Base-by-base conservation (phyloP, 2,888 invertebrate species). In the Caenorhabditis plicata region DNA sequence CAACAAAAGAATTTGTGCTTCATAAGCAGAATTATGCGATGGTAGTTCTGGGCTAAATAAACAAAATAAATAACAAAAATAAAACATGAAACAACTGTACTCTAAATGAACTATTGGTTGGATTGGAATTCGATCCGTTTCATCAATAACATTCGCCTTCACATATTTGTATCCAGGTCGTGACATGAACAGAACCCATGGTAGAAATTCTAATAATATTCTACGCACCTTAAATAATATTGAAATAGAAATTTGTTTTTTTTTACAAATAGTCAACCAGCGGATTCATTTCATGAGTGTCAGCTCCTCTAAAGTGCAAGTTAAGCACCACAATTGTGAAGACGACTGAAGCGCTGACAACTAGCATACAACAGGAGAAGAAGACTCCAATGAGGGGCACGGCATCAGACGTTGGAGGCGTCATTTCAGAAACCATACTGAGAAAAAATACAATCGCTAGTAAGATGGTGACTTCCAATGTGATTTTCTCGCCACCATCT, bases 401-500 rank as follows among this genome's bases (percentile, higher is more conserved):
- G 15, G 71, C 68, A 54, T 73, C 70, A 17, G 67, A 68, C 85
- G 94, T 94, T 38, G 92, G 91, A 85, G 95, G 92, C 88, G 92
- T 89, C 86, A 91, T 92, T 88, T 93, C 92, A 79, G 92, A 92
- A 83, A 93, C 92, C 87, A 93, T 89, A 87, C 92, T 90, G 86
- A 92, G 88, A 88, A 93, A 93, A 85, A 93, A 92, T 86, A 92
- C 92, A 88, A 93, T 88, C 85, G 92, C 92, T 85, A 93, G 88
- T 23, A 78, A 67, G 35, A 78, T 74, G 20, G 78, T 78, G 27
- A 78, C 74, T 53, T 75, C 78, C 84, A 96, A 87, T 74, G 95
- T 94, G 76, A 98, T 88, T 85, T 98, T 96, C 85, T 96, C 96
- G 82, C 96, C 96, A 68, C 94, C 95, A 85, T 96, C 96, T 73